Evolutionary conservation across 2,113 vertebrate genomes (phyloP).

Genomic region (Ammospiza nelsoni): DNA sequence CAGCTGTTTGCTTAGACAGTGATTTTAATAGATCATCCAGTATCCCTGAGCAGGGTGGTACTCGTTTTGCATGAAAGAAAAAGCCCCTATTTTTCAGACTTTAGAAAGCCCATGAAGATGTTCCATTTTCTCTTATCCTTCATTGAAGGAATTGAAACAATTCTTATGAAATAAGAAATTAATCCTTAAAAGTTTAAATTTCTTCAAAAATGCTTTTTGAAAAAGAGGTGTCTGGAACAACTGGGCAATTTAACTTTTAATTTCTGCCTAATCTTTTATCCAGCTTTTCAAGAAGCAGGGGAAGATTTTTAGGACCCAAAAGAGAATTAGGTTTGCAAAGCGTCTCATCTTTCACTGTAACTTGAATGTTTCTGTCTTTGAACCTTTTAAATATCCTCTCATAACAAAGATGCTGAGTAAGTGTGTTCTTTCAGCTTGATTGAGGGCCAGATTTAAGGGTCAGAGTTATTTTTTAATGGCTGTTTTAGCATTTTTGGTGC

Average conservation of each 20-base stretch:
- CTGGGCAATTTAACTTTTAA: neutral
- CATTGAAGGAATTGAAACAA: neutral
- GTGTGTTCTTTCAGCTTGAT: neutral
- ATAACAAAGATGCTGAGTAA: constrained; percentile 33
- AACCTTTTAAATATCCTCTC: constrained; percentile 21
- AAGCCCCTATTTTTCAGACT: neutral
- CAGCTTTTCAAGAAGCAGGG: neutral
- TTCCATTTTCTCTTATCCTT: neutral
- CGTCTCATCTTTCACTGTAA: constrained; percentile 1
- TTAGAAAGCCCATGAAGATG: neutral
- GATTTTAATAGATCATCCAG: neutral
- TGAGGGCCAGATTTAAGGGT: constrained; percentile 31
- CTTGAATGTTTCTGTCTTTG: neutral
- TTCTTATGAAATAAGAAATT: neutral
- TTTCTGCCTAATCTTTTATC: neutral
- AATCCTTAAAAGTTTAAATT: neutral
- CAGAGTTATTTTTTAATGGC: constrained; percentile 29
- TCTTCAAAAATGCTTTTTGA: neutral
- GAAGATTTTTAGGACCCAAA: neutral
- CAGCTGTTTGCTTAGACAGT: neutral
- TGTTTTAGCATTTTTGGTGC: constrained; percentile 25
- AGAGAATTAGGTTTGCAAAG: constrained; percentile 27
- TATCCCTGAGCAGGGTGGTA: neutral
- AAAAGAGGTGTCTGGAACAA: neutral
- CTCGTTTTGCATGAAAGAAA: neutral